phyloP scores from a whole-genome alignment of 2,113 vertebrate genomes.

The Rhynchomys soricoides region DNA sequence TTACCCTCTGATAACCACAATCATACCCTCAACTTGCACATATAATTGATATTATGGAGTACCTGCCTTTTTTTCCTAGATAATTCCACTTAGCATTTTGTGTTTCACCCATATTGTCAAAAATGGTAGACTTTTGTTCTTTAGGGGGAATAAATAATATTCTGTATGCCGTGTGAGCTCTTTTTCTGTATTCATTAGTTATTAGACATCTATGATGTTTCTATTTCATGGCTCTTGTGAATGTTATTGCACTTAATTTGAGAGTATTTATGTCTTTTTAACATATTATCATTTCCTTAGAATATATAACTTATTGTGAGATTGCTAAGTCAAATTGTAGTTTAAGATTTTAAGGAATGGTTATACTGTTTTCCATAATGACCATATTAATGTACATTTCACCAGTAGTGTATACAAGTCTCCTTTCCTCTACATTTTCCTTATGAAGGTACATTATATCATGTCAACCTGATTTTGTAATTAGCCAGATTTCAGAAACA shows the following conservation, averaged over 20 bases:
- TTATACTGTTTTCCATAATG: neutral
- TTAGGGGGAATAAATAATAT: neutral
- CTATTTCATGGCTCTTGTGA: neutral
- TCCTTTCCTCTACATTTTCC: neutral
- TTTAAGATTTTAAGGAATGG: neutral
- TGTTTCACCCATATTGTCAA: neutral
- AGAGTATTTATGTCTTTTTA: neutral
- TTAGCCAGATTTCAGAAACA: conserved; percentile 14
- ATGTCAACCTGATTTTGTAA: neutral
- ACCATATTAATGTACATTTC: neutral
- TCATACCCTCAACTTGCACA: neutral
- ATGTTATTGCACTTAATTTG: neutral
- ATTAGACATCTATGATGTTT: neutral
- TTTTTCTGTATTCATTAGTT: neutral
- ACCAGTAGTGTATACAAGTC: neutral
- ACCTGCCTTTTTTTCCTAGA: neutral
- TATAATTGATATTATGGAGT: neutral
- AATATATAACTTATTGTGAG: neutral
- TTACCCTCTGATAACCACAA: neutral
- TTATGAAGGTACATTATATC: neutral
- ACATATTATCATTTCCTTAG: neutral
- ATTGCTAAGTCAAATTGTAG: neutral
- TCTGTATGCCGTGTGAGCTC: neutral
- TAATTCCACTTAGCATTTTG: neutral
- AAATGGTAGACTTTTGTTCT: neutral